Base-by-base conservation (phyloP, 2,797 vertebrate genomes). In the Sciaenops ocellatus region DNA sequence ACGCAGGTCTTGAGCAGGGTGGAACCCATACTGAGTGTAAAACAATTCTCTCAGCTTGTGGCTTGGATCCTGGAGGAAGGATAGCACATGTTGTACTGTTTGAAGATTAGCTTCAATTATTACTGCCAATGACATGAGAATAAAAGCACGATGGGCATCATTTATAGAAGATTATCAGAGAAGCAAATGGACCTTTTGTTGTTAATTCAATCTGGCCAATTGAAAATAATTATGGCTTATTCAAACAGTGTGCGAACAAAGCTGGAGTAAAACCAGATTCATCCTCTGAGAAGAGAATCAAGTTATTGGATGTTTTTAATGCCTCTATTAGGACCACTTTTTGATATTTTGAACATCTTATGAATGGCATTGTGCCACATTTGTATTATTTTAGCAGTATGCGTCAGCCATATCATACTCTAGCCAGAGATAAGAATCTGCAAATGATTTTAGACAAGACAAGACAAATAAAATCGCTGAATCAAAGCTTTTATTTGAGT, bases 21-120 rank as follows among this genome's bases (percentile, higher is more conserved):
- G 42, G 63, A 78, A 50, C 12, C 76, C 78, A 73, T 18, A 28
- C 83, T 67, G 77, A 73, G 75, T 47, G 59, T 56, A 66, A 74
- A 85, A 83, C 82, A 69, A 41, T 74, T 54, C 38, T n/a, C 72
- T 57, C 73, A 76, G 73, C 63, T 68, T 75, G 75, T 10, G 56
- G 24, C 54, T 80, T 55, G 46, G 56, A 74, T 79, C 59, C 54
- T 42, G 44, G 60, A 68, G 64, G 61, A 68, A 56, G 63, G 44
- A 30, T 20, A 13, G 65, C 51, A 5, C 51, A 61, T 47, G n/a
- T 28, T 71, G 80, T 42, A 17, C 38, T 51, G 42, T 82, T 73
- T 85, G 60, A 84, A 83, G 75, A 84, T 74, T 44, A 70, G 69
- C 70, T 52, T 6, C 47, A 64, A 46, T 75, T 80, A 42, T 63